Evolutionary conservation across 2,888 invertebrate species (phyloP).

Genomic region (Orchesellides sinensis): DNA sequence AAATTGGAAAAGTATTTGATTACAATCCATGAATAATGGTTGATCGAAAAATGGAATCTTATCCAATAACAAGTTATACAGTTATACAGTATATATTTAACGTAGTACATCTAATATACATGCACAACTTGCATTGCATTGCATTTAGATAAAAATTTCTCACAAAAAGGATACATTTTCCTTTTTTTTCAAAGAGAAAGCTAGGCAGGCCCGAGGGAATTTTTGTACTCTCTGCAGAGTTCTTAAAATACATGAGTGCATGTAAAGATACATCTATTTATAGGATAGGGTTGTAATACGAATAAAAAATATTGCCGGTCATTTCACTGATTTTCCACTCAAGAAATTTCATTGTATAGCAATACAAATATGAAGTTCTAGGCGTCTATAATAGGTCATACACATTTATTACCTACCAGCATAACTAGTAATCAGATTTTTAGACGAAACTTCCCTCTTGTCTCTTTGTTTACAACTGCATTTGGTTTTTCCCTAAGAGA

Average conservation of each 20-base stretch:
- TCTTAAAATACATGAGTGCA: not conserved
- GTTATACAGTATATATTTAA: not conserved
- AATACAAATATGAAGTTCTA: not conserved
- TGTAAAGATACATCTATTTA: not conserved
- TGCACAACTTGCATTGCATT: not conserved
- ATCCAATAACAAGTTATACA: not conserved
- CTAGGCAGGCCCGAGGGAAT: slow-evolving; percentile 40
- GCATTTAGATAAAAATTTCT: slow-evolving; percentile 8
- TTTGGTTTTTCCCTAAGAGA: slow-evolving; percentile 21
- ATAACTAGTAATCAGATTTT: not conserved
- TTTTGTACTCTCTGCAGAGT: slow-evolving; percentile 13
- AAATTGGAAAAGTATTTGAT: slow-evolving; percentile 1
- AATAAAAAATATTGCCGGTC: slow-evolving; percentile 9
- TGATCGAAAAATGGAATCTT: not conserved
- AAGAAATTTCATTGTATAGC: slow-evolving; percentile 13
- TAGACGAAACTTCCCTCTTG: not conserved
- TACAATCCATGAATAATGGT: not conserved
- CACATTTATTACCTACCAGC: not conserved
- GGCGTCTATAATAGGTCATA: not conserved
- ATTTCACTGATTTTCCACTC: slow-evolving; percentile 40
- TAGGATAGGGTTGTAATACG: not conserved
- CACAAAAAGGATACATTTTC: not conserved
- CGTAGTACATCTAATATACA: not conserved
- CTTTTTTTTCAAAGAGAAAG: slow-evolving; percentile 6
- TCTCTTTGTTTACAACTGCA: slow-evolving; percentile 16